phyloP scores from a whole-genome alignment of 2,113 vertebrate genomes.

The Butorides virescens region DNA sequence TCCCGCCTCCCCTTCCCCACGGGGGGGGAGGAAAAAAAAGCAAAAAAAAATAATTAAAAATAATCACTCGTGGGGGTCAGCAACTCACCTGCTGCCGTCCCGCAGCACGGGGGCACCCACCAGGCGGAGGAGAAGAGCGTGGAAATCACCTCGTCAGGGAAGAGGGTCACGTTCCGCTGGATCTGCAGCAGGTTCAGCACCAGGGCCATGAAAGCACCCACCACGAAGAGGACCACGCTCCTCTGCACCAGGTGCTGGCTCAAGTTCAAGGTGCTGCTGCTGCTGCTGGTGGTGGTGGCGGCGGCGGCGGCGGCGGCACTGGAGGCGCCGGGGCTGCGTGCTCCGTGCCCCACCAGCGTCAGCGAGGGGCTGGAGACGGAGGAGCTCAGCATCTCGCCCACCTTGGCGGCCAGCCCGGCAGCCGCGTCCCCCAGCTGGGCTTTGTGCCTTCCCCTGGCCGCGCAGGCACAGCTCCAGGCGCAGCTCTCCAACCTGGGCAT shows the following conservation, averaged over 20 bases:
- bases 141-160: conserved; percentile 91
- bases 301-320: neutral
- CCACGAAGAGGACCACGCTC: conserved; percentile 90
- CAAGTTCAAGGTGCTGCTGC: conserved; percentile 61
- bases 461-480: conserved; percentile 86
- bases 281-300: neutral
- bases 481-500: conserved; percentile 86
- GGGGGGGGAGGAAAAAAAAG: too few species aligned
- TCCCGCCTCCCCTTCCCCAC: neutral
- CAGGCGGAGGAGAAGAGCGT: conserved; percentile 94
- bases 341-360: neutral
- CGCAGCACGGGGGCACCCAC: conserved; percentile 97
- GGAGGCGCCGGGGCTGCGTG: neutral
- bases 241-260: conserved; percentile 85
- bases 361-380: conserved; percentile 12
- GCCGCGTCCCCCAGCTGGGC: conserved; percentile 56
- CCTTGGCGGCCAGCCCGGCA: conserved; percentile 75
- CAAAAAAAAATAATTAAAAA: too few species aligned
- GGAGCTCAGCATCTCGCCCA: conserved; percentile 71
- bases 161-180: conserved; percentile 90
- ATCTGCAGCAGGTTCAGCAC: conserved; percentile 96
- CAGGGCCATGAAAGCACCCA: conserved; percentile 91
- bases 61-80: neutral
- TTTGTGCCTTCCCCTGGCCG: conserved; percentile 64
- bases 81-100: conserved; percentile 92